Conservation (phyloP, 2,113 vertebrate species). For the Lethenteron camtschaticum region DNA sequence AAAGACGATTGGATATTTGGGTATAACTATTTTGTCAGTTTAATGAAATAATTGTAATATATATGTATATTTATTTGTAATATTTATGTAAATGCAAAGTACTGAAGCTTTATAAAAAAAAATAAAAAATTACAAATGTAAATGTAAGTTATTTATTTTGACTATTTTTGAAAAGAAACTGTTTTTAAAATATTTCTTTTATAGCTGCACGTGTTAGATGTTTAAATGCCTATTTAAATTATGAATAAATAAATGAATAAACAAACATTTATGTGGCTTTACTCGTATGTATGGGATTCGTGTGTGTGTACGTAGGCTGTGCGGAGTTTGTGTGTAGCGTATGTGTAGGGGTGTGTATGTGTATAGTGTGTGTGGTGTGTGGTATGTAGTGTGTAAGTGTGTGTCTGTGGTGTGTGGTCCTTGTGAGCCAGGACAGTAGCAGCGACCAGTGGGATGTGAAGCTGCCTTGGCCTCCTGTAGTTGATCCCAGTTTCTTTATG, state of each 20-base stretch:
- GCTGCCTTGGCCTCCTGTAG: too few species aligned
- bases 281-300: too few species aligned
- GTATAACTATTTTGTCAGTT: constrained; percentile 3
- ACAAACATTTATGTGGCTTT: too few species aligned
- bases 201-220: constrained; percentile 5
- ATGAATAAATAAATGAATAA: background rate
- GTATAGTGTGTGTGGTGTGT: too few species aligned
- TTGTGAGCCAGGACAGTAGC: too few species aligned
- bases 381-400: too few species aligned
- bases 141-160: background rate
- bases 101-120: constrained; percentile 2
- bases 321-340: too few species aligned
- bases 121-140: background rate
- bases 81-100: background rate
- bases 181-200: background rate
- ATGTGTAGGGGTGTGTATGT: too few species aligned
- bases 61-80: background rate
- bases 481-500: too few species aligned
- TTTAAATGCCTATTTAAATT: background rate
- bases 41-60: background rate
- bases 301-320: too few species aligned
- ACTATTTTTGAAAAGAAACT: background rate
- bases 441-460: too few species aligned
- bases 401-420: too few species aligned
- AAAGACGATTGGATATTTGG: background rate